Conservation (phyloP, 2,888 invertebrate genomes). For the Gasteruption jaculator region DNA sequence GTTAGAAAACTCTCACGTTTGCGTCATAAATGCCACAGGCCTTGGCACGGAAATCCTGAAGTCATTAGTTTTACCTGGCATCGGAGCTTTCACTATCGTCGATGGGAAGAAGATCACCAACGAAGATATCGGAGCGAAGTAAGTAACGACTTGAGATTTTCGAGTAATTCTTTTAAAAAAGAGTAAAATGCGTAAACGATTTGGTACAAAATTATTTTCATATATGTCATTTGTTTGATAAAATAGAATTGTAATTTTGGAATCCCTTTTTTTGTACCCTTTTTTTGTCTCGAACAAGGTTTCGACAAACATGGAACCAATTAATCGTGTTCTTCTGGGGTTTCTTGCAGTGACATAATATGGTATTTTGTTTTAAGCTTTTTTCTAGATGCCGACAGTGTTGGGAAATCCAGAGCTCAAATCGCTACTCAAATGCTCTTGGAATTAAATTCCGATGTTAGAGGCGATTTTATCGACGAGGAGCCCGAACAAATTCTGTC, state of each 20-base stretch:
- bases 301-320: too few relatives aligned
- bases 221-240: too few relatives aligned
- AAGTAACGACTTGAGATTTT: slow-evolving; percentile 39
- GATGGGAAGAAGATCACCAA: slow-evolving; percentile 84
- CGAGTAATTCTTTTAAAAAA: not conserved
- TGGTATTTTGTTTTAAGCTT: slow-evolving; percentile 60
- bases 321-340: too few relatives aligned
- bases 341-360: too few relatives aligned
- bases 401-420: slow-evolving; percentile 81
- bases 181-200: not conserved
- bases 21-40: slow-evolving; percentile 89
- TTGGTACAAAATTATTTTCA: not conserved
- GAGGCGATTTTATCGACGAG: slow-evolving; percentile 90
- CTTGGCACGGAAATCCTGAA: slow-evolving; percentile 94
- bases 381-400: slow-evolving; percentile 77
- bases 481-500: slow-evolving; percentile 77
- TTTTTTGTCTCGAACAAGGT: too few relatives aligned
- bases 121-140: slow-evolving; percentile 93
- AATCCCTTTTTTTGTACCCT: too few relatives aligned
- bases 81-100: slow-evolving; percentile 87
- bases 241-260: not conserved
- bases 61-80: slow-evolving; percentile 90
- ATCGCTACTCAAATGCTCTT: slow-evolving; percentile 76
- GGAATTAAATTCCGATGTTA: slow-evolving; percentile 90
- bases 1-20: slow-evolving; percentile 85